Percentiles rank a stretch among this genome's conserved stretches.
phyloP scores from a whole-genome alignment of 2,113 vertebrate genomes.

The Glaucidium brasilianum region DNA sequence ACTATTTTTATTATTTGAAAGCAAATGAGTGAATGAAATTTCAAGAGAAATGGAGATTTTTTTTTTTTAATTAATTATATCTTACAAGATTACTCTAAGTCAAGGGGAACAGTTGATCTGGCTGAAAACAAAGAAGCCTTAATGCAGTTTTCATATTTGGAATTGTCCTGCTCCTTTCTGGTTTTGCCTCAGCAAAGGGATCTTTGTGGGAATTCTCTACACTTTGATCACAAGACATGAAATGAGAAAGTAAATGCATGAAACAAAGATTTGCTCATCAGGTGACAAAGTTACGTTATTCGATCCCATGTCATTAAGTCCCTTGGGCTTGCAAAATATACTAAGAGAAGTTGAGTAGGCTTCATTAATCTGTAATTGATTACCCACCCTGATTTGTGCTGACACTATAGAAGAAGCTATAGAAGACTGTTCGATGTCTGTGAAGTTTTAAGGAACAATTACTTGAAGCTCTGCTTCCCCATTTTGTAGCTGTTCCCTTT shows the following conservation, averaged over 20 bases:
- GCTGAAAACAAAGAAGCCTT: neutral
- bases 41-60: neutral
- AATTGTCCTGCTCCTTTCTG: neutral
- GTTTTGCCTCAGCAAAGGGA: neutral
- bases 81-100: neutral
- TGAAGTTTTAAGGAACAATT: neutral
- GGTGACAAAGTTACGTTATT: neutral
- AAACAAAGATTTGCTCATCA: neutral
- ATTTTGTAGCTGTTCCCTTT: rapidly evolving
- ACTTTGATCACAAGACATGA: neutral
- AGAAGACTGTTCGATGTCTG: neutral
- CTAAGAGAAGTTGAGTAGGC: neutral
- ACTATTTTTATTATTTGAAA: neutral
- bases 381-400: neutral
- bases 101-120: neutral
- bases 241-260: neutral
- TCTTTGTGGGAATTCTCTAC: neutral
- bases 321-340: neutral
- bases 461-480: neutral
- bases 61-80: neutral
- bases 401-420: neutral
- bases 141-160: neutral
- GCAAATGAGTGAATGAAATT: neutral
- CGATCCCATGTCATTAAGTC: no score
- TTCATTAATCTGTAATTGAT: neutral